These are phyloP conservation scores for Ophthalmolycus amberensis DNA, from an alignment of 2,113 vertebrate genomes.

Conservation along the genomic window DNA sequence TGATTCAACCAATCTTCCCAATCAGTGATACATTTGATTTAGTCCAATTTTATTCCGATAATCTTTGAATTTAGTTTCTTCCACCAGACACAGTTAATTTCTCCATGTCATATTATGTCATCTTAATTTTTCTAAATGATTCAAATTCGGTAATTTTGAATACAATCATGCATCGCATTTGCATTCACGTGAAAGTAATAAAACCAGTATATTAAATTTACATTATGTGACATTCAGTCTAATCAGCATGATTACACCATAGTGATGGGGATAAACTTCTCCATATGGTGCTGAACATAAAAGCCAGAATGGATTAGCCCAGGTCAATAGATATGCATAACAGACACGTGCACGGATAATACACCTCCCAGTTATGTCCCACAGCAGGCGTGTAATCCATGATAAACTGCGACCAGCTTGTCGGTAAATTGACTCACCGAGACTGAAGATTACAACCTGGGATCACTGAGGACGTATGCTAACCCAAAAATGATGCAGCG, in stretches of 20 bases:
- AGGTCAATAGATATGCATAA: conserved; percentile 55
- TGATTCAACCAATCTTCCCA: not conserved
- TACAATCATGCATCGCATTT: not conserved
- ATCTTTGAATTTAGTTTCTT: not conserved
- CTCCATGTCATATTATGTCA: not conserved
- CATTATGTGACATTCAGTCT: not conserved
- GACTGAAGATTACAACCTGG: conserved; percentile 32
- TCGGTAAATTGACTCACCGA: conserved; percentile 24
- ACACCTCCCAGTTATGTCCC: conserved; percentile 5
- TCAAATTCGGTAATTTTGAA: not conserved
- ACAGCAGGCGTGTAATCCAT: conserved; percentile 30
- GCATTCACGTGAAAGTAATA: not conserved
- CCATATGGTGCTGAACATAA: conserved; percentile 42
- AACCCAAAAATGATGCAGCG: not conserved
- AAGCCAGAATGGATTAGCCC: conserved; percentile 43
- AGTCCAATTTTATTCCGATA: conserved; percentile 6
- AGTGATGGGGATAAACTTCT: conserved; percentile 31
- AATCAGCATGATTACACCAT: conserved; percentile 10
- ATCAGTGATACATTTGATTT: not conserved
- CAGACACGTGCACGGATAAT: conserved; percentile 35
- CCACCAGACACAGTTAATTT: not conserved
- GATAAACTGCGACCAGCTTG: conserved; percentile 37
- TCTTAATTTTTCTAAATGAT: not conserved
- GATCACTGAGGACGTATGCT: not conserved
- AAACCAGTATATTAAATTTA: not conserved